Percentiles rank a stretch among this genome's conserved stretches.
Conservation (phyloP, 2,113 vertebrate genomes). For the Lethenteron reissneri region DNA sequence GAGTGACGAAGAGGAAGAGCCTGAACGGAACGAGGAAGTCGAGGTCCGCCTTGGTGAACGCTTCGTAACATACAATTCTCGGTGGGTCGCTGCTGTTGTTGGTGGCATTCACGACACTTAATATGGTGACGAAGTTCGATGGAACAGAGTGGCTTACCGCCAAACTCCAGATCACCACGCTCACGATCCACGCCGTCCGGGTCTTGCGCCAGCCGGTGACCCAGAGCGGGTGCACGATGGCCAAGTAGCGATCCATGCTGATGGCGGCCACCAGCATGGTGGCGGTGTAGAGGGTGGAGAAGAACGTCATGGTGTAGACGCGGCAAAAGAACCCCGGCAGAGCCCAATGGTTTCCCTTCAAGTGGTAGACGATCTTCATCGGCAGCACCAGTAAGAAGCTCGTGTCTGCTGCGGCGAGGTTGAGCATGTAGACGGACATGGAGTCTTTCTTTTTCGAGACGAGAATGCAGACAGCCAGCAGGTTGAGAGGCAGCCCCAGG, state of each 20-base stretch:
- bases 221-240: conserved; percentile 46
- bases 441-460: conserved; percentile 29
- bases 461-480: conserved; percentile 38
- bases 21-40: conserved; percentile 30
- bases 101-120: not conserved
- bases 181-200: conserved; percentile 21
- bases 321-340: conserved; percentile 33
- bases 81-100: rapidly evolving
- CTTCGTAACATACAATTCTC: conserved; percentile 21
- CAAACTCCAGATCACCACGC: conserved; percentile 37
- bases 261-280: conserved; percentile 45
- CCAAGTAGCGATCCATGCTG: conserved; percentile 55
- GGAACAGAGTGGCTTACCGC: conserved; percentile 35
- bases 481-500: conserved; percentile 44
- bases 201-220: conserved; percentile 31
- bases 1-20: conserved; percentile 36
- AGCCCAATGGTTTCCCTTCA: conserved; percentile 24
- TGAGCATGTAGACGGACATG: conserved; percentile 54
- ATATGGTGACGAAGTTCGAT: conserved; percentile 30
- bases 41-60: conserved; percentile 28
- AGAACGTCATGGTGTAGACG: conserved; percentile 39
- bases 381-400: conserved; percentile 52
- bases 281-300: conserved; percentile 63
- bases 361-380: conserved; percentile 44
- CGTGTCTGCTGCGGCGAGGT: conserved; percentile 50